These are phyloP conservation scores for Scytalopus superciliaris DNA, from an alignment of 2,113 vertebrate species.

Conservation along the genomic window DNA sequence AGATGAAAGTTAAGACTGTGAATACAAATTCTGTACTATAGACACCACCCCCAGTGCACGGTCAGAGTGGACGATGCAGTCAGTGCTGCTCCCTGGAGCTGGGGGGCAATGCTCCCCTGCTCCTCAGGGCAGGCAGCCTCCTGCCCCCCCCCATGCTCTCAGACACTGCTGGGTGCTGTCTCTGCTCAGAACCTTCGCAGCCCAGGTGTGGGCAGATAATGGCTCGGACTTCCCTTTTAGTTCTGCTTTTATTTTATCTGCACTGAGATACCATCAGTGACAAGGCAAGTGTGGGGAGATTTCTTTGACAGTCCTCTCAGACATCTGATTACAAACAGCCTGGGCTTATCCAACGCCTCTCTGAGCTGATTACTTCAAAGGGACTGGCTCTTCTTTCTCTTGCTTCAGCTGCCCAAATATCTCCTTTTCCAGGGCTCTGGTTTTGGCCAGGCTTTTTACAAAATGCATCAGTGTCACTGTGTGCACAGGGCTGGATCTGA, in stretches of 20 bases:
- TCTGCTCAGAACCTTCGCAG: rapidly evolving
- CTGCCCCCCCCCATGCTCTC: background rate
- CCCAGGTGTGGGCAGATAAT: conserved; percentile 34
- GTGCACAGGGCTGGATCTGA: background rate
- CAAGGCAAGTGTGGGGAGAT: conserved; percentile 65
- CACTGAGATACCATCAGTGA: conserved; percentile 57
- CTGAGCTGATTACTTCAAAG: conserved; percentile 61
- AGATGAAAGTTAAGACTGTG: background rate
- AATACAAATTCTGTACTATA: background rate
- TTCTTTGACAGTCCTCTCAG: conserved; percentile 65
- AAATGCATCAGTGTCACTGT: background rate
- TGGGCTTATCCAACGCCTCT: conserved; percentile 38
- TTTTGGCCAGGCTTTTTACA: background rate
- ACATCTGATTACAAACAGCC: conserved; percentile 57
- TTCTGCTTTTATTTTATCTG: conserved; percentile 55
- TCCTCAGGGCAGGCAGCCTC: background rate
- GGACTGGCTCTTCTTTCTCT: background rate
- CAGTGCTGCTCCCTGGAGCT: background rate
- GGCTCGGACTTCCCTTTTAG: background rate
- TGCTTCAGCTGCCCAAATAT: conserved; percentile 15
- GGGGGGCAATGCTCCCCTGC: background rate
- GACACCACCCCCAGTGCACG: rapidly evolving
- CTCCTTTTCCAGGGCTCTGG: background rate
- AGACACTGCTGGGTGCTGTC: background rate
- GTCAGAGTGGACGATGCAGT: rapidly evolving